Evolutionary conservation across 2,113 vertebrate species (phyloP).

Genomic region (Urocitellus parryii): DNA sequence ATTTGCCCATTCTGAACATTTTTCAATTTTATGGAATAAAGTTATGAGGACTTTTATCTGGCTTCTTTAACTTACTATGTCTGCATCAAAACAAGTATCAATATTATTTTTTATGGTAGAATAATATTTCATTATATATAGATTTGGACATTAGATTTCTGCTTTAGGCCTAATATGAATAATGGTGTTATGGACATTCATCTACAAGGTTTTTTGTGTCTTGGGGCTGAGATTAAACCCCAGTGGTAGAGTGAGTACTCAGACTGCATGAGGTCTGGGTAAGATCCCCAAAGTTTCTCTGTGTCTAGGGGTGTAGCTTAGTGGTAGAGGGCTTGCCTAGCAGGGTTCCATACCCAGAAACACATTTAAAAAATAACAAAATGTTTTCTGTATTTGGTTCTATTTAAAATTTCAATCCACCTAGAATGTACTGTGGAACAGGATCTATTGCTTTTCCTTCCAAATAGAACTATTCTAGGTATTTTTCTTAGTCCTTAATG

Average conservation of each 20-base stretch:
- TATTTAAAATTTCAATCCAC: constrained; percentile 40
- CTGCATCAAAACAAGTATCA: neutral
- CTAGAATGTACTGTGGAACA: neutral
- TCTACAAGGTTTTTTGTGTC: neutral
- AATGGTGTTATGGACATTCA: neutral
- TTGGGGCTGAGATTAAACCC: neutral
- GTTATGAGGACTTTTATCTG: neutral
- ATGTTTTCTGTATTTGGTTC: neutral
- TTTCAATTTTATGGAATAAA: neutral
- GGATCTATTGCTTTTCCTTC: constrained; percentile 43
- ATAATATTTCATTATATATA: neutral
- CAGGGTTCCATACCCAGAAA: neutral
- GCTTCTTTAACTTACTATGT: neutral
- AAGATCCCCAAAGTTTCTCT: neutral
- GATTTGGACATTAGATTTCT: neutral
- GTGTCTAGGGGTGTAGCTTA: neutral
- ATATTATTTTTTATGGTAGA: neutral
- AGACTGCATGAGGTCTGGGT: neutral
- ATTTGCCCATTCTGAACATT: neutral
- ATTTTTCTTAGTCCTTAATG: neutral
- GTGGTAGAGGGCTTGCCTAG: neutral
- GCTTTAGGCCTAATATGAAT: neutral
- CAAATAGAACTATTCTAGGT: neutral
- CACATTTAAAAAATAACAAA: neutral
- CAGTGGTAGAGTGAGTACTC: neutral